phyloP scores from a whole-genome alignment of 2,888 invertebrate genomes.

The Melinopterus prodromus region DNA sequence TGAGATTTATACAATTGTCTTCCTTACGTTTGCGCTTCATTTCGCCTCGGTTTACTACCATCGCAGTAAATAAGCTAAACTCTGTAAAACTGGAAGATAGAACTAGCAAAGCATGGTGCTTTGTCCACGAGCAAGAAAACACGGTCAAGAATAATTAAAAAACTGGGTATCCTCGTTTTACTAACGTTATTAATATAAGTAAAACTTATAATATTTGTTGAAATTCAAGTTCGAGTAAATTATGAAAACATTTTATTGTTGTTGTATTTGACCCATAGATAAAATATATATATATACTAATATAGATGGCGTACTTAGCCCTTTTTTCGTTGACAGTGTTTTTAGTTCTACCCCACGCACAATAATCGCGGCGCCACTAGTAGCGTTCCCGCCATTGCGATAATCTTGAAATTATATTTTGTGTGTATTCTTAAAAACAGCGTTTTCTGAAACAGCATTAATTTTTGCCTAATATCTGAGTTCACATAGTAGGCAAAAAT shows the following conservation, averaged over 20 bases:
- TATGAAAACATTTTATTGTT: conserved; percentile 4
- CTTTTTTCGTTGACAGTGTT: too few relatives aligned
- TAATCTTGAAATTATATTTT: too few relatives aligned
- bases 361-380: too few relatives aligned
- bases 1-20: conserved; percentile 44
- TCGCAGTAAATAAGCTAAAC: conserved; percentile 34
- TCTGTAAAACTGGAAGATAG: not conserved
- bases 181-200: not conserved
- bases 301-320: too few relatives aligned
- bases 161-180: not conserved
- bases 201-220: not conserved
- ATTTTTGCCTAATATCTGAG: too few relatives aligned
- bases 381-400: too few relatives aligned
- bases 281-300: too few relatives aligned
- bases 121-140: not conserved
- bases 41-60: conserved; percentile 57
- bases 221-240: not conserved
- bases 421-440: too few relatives aligned
- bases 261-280: conserved; percentile 4
- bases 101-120: not conserved
- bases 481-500: too few relatives aligned
- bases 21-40: conserved; percentile 60
- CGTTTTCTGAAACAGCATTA: too few relatives aligned
- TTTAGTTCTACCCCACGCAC: too few relatives aligned
- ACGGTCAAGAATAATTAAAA: not conserved